These are phyloP conservation scores for Micromussa lordhowensis DNA, from an alignment of 92 coral and sea anemone genomes.

Conservation along the genomic window DNA sequence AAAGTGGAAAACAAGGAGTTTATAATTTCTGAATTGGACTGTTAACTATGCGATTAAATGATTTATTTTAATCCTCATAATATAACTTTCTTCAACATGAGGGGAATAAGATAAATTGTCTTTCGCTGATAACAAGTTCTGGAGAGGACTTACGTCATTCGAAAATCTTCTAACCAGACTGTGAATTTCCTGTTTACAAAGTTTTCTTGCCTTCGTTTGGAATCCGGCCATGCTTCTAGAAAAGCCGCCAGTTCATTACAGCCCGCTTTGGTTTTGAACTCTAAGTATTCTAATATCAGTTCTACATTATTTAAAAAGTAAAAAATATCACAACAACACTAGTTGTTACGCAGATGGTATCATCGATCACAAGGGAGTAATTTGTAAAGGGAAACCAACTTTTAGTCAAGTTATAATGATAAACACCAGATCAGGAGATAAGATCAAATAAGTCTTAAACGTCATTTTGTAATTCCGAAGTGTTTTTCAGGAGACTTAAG, in stretches of 20 bases:
- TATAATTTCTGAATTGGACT: not conserved
- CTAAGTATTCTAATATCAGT: not conserved
- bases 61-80: not conserved
- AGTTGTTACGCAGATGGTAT: not conserved
- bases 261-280: not conserved
- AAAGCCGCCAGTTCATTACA: not conserved
- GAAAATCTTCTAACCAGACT: not conserved
- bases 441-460: not conserved
- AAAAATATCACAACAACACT: not conserved
- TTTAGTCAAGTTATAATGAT: not conserved
- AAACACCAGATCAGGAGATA: not conserved
- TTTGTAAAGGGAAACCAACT: not conserved
- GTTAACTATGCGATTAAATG: not conserved
- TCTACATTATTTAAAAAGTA: not conserved
- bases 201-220: not conserved
- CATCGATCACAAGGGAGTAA: not conserved
- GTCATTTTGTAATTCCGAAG: not conserved
- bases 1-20: not conserved
- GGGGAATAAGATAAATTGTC: not conserved
- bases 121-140: not conserved
- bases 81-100: not conserved
- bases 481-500: not conserved
- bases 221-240: not conserved
- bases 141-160: not conserved
- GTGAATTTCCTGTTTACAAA: not conserved